Conservation (phyloP, 1,140 invertebrate genomes). For the Seison nebaliae region DNA sequence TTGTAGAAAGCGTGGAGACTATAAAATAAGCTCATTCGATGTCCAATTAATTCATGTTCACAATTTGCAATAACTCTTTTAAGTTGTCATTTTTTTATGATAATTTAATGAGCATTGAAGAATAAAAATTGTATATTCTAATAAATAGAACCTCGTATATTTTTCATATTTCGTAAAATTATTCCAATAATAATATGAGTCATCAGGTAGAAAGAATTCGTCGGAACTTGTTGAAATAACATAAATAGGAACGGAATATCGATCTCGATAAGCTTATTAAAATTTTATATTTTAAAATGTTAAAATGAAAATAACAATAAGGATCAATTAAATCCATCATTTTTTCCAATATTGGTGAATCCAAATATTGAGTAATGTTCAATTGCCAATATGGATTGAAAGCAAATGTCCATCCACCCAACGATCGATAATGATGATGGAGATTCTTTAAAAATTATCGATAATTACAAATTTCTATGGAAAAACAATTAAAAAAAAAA, state of each 20-base stretch:
- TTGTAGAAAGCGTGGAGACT: too few relatives aligned
- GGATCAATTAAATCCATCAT: constrained; percentile 20
- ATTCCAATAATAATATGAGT: constrained; percentile 20
- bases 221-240: constrained; percentile 20
- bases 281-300: neutral
- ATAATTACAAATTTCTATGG: neutral
- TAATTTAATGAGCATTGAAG: too few relatives aligned
- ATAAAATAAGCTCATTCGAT: too few relatives aligned
- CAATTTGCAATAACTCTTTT: too few relatives aligned
- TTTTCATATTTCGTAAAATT: too few relatives aligned
- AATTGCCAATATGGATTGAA: constrained; percentile 7
- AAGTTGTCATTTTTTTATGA: too few relatives aligned
- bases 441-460: constrained; percentile 17
- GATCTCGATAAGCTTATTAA: neutral
- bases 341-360: constrained; percentile 2
- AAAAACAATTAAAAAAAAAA: neutral
- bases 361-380: constrained; percentile 7
- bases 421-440: constrained; percentile 18
- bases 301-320: constrained; percentile 16
- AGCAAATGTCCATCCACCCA: constrained; percentile 13
- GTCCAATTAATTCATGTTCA: too few relatives aligned
- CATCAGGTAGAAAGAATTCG: constrained; percentile 23
- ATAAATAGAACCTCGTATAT: too few relatives aligned
- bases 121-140: too few relatives aligned
- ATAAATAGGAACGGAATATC: constrained; percentile 14